These are phyloP conservation scores for Otus sunia DNA, from an alignment of 2,113 vertebrate species.

Conservation along the genomic window DNA sequence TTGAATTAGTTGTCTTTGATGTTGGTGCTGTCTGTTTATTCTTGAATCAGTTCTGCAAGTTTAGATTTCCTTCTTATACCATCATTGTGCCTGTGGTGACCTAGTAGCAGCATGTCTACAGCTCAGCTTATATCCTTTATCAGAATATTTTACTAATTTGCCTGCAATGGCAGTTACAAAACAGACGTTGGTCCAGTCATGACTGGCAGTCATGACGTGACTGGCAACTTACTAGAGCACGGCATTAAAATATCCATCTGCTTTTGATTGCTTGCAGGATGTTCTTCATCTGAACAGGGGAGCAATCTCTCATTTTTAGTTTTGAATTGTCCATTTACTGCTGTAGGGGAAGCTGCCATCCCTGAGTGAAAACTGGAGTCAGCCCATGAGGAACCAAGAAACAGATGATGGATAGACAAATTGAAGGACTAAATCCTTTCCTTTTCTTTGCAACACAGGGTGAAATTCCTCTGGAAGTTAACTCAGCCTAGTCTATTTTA, in stretches of 20 bases:
- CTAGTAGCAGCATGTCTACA: background rate
- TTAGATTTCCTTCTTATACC: background rate
- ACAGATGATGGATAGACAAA: background rate
- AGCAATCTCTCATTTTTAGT: background rate
- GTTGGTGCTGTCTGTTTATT: background rate
- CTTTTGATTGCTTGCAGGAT: slow-evolving; percentile 4
- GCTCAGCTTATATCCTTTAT: background rate
- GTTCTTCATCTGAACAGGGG: background rate
- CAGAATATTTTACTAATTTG: background rate
- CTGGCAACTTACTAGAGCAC: background rate
- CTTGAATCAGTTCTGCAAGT: background rate
- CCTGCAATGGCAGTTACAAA: background rate
- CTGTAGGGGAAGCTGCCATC: background rate
- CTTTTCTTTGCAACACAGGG: background rate
- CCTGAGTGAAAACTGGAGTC: background rate
- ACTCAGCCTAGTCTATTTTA: background rate
- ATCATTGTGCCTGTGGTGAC: background rate
- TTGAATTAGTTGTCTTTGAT: background rate
- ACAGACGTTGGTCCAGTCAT: background rate
- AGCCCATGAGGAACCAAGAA: background rate
- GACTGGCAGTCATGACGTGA: background rate
- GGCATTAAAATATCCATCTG: background rate
- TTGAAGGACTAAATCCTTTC: background rate
- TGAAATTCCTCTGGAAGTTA: background rate
- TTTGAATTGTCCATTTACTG: background rate